These are phyloP conservation scores for Toxonevra muliebris DNA, from an alignment of 2,888 invertebrate species.

Conservation along the genomic window DNA sequence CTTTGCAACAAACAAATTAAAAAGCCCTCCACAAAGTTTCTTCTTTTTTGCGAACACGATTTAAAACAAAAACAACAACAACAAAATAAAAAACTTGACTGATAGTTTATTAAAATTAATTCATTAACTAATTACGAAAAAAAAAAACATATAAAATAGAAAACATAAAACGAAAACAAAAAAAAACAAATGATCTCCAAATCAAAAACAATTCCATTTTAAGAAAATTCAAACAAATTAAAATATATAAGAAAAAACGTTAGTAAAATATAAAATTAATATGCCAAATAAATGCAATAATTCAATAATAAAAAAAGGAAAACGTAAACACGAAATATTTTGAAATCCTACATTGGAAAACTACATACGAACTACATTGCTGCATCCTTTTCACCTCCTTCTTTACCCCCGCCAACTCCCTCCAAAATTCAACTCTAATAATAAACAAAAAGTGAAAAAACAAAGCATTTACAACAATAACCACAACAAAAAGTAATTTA, in stretches of 20 bases:
- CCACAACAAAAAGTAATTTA: not conserved
- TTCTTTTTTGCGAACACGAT: constrained; percentile 30
- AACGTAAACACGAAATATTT: constrained; percentile 15
- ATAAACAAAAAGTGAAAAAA: not conserved
- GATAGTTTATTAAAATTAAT: constrained; percentile 45
- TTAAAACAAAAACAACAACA: constrained; percentile 24
- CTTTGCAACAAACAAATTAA: constrained; percentile 27
- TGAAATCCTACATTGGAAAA: constrained; percentile 23
- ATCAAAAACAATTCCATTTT: constrained; percentile 35
- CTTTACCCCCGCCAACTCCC: constrained; percentile 36
- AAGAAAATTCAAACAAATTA: constrained; percentile 16
- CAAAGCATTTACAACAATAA: constrained; percentile 15
- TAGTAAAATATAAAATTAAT: no score
- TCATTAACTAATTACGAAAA: constrained; percentile 10
- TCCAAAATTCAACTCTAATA: constrained; percentile 17
- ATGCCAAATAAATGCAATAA: constrained; percentile 26
- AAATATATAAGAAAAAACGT: not conserved
- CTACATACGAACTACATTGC: constrained; percentile 37
- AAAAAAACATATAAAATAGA: not conserved
- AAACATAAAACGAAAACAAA: not conserved
- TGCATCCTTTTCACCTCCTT: constrained; percentile 5
- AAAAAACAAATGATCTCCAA: constrained; percentile 35
- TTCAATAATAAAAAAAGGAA: constrained; percentile 23
- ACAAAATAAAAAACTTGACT: constrained; percentile 43
- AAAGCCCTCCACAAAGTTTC: constrained; percentile 36